Percentiles rank a stretch among this genome's conserved stretches.
Conservation (phyloP, 2,888 invertebrate genomes). For the Chorisops tibialis region DNA sequence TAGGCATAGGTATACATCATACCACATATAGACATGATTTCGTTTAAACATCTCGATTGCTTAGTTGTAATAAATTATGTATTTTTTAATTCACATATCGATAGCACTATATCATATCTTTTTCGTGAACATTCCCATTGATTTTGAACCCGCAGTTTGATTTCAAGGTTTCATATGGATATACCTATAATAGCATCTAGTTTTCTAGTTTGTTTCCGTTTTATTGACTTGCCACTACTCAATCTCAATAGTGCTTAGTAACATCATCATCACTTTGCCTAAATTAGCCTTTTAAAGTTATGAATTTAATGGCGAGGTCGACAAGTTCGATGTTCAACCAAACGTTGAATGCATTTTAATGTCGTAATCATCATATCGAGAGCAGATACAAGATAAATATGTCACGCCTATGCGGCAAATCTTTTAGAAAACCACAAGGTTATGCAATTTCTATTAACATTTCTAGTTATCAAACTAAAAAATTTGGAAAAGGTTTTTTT, state of each 20-base stretch:
- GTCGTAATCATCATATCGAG: constrained; percentile 1
- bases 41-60: too few relatives aligned
- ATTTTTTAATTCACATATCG: too few relatives aligned
- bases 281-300: constrained; percentile 11
- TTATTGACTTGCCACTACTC: background rate
- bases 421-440: background rate
- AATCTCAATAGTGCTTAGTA: background rate
- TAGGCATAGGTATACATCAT: too few relatives aligned
- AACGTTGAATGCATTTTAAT: background rate
- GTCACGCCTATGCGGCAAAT: constrained; percentile 15
- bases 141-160: too few relatives aligned
- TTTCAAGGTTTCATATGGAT: background rate
- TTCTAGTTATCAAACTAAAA: too few relatives aligned
- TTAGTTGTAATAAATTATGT: too few relatives aligned
- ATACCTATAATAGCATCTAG: too few relatives aligned
- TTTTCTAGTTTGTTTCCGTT: background rate
- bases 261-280: background rate
- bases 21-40: too few relatives aligned
- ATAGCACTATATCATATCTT: too few relatives aligned
- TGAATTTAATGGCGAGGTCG: constrained; percentile 17
- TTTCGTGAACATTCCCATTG: too few relatives aligned
- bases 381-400: constrained; percentile 7
- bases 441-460: too few relatives aligned
- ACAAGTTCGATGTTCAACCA: background rate
- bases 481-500: too few relatives aligned